phyloP scores from a whole-genome alignment of 2,797 vertebrate species.

The Lateolabrax maculatus region DNA sequence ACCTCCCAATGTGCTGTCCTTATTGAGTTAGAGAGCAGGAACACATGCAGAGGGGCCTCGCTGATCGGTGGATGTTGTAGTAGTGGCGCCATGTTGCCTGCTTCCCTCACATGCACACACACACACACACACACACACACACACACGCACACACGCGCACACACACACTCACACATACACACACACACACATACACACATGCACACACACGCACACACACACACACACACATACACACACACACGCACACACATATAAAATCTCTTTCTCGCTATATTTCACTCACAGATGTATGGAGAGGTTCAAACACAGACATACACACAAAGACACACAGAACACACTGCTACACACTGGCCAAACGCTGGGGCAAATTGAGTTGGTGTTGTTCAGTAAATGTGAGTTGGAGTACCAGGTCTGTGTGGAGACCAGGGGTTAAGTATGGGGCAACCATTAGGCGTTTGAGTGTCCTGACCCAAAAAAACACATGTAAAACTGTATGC shows the following conservation, averaged over 20 bases:
- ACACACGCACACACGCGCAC: too few relatives aligned
- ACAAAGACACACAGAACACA: not conserved
- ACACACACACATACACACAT: not conserved
- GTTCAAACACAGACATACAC: not conserved
- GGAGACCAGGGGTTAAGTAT: slow-evolving; percentile 20
- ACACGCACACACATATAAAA: not conserved
- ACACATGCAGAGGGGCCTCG: slow-evolving; percentile 39
- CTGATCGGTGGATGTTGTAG: slow-evolving; percentile 26
- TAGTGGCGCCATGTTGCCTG: slow-evolving; percentile 46
- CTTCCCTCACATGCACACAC: slow-evolving; percentile 6
- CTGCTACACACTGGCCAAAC: too few relatives aligned
- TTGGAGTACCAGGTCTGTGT: slow-evolving; percentile 23
- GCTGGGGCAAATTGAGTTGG: not conserved
- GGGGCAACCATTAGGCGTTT: not conserved
- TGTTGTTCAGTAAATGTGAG: slow-evolving; percentile 21
- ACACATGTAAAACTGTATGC: not conserved
- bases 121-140: too few relatives aligned
- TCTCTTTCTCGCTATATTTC: not conserved
- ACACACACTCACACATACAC: too few relatives aligned
- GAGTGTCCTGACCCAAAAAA: not conserved
- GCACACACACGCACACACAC: too few relatives aligned
- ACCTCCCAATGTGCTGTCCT: slow-evolving; percentile 3
- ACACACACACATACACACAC: too few relatives aligned
- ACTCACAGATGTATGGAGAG: not conserved
- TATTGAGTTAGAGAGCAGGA: slow-evolving; percentile 58